Evolutionary conservation across 2,797 vertebrate genomes (phyloP).

Genomic region (Hozukius guyotensis): DNA sequence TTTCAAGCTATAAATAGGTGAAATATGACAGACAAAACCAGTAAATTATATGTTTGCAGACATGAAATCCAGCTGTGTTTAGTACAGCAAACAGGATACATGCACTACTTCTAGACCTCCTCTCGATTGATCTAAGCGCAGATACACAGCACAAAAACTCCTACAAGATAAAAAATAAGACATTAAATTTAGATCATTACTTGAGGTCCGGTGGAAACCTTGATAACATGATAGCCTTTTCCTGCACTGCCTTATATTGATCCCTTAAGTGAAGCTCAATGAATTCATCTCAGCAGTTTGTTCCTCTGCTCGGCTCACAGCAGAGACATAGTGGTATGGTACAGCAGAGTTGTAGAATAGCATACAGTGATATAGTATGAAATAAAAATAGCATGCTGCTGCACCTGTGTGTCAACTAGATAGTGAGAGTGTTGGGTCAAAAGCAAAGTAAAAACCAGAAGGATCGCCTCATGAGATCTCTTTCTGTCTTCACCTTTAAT

Average conservation of each 20-base stretch:
- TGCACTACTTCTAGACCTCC: not conserved
- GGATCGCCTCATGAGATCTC: not conserved
- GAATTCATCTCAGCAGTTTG: constrained; percentile 1
- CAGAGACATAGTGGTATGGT: not conserved
- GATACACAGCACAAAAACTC: not conserved
- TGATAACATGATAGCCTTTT: not conserved
- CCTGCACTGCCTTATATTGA: not conserved
- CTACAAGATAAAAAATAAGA: not conserved
- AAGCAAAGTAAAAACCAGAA: not conserved
- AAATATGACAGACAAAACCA: constrained; percentile 26
- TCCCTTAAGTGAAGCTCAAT: not conserved
- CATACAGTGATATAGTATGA: not conserved
- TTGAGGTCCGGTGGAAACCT: not conserved
- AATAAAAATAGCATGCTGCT: not conserved
- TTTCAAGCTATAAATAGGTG: constrained; percentile 4
- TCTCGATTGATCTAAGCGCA: not conserved
- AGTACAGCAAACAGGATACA: constrained; percentile 1
- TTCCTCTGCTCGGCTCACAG: constrained; percentile 3
- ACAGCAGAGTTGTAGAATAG: not conserved
- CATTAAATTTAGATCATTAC: not conserved
- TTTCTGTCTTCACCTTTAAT: too few relatives aligned
- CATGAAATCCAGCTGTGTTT: constrained; percentile 30
- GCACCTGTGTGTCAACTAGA: not conserved
- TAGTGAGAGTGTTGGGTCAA: not conserved
- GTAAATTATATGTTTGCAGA: constrained; percentile 36